Percentiles rank a stretch among this genome's conserved stretches.
These are phyloP conservation scores for Microcaecilia unicolor DNA, from an alignment of 2,797 vertebrate genomes.

Conservation along the genomic window DNA sequence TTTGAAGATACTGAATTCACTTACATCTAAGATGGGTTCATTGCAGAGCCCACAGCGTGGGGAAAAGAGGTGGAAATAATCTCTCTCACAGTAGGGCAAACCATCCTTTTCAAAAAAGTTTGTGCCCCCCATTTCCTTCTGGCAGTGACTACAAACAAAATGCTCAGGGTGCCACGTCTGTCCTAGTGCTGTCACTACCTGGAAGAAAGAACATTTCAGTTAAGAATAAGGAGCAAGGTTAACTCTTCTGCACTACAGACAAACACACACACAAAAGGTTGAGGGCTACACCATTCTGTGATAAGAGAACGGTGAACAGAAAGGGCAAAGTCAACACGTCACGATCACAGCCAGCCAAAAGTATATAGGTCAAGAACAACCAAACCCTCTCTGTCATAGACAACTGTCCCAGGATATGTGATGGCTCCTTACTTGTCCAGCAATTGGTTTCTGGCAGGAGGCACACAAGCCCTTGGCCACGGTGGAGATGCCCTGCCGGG, in stretches of 20 bases:
- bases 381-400: too few relatives aligned
- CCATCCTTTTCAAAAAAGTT: slow-evolving; percentile 91
- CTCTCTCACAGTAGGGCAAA: slow-evolving; percentile 78
- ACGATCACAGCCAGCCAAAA: too few relatives aligned
- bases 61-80: slow-evolving; percentile 84
- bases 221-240: background rate
- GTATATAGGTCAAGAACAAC: too few relatives aligned
- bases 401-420: too few relatives aligned
- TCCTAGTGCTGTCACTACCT: slow-evolving; percentile 86
- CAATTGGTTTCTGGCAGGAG: slow-evolving; percentile 80
- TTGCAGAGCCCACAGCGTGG: slow-evolving; percentile 81
- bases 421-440: slow-evolving; percentile 74
- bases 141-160: slow-evolving; percentile 78
- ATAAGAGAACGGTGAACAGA: too few relatives aligned
- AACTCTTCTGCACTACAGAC: background rate
- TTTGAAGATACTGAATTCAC: too few relatives aligned
- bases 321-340: too few relatives aligned
- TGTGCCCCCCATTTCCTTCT: slow-evolving; percentile 72
- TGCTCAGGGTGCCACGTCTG: slow-evolving; percentile 87
- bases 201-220: background rate
- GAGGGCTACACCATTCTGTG: too few relatives aligned
- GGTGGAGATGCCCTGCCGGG: slow-evolving; percentile 77
- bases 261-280: too few relatives aligned
- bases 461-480: slow-evolving; percentile 81
- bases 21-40: slow-evolving; percentile 83